Evolutionary conservation across 2,888 invertebrate species (phyloP).

Genomic region (Nezara viridula): DNA sequence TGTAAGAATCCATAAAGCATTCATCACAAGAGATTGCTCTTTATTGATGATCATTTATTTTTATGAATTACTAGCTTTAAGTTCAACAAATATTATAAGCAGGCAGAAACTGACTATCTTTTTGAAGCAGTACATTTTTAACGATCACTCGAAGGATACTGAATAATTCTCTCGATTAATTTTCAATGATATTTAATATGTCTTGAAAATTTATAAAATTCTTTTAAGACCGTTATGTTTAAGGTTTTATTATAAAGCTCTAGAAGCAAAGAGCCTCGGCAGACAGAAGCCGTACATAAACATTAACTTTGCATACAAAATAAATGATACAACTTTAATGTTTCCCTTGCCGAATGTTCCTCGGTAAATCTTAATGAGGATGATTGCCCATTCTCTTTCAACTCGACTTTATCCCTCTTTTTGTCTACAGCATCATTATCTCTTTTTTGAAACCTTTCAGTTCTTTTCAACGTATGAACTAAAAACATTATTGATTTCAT

Average conservation of each 20-base stretch:
- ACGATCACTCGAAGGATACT: neutral
- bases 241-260: neutral
- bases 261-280: neutral
- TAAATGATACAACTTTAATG: neutral
- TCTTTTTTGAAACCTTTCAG: neutral
- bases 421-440: neutral
- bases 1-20: no score
- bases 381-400: neutral
- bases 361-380: neutral
- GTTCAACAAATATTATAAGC: neutral
- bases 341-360: neutral
- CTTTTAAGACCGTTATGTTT: neutral
- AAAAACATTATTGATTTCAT: neutral
- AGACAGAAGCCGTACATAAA: neutral
- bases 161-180: neutral
- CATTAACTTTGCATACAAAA: neutral
- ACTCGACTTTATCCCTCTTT: neutral
- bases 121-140: neutral
- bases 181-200: neutral
- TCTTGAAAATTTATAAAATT: neutral
- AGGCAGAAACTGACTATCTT: neutral
- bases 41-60: no score
- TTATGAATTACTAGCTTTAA: no score
- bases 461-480: neutral
- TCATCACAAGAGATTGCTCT: no score